phyloP scores from a whole-genome alignment of 1,140 invertebrate genomes.

The Ditylenchus dipsaci region DNA sequence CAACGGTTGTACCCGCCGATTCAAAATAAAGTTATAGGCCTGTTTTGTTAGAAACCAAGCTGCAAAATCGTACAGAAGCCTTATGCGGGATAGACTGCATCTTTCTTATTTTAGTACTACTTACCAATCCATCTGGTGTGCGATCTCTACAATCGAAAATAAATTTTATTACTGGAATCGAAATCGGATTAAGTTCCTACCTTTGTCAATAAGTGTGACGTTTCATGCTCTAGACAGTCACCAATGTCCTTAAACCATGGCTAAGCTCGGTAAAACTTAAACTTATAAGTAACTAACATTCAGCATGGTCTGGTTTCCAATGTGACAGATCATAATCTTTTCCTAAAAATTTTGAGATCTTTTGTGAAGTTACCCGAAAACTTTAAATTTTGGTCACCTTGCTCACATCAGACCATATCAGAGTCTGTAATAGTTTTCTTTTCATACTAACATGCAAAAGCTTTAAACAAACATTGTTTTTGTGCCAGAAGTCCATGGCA shows the following conservation, averaged over 20 bases:
- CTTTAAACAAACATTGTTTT: conserved; percentile 29
- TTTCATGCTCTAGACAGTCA: conserved; percentile 62
- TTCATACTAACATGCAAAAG: conserved; percentile 2
- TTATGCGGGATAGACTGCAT: no score
- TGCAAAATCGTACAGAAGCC: no score
- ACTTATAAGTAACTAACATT: neutral
- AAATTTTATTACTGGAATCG: no score
- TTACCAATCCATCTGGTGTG: conserved; percentile 73
- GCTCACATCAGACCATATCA: conserved; percentile 85
- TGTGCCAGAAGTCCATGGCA: conserved; percentile 55
- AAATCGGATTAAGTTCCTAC: conserved; percentile 64
- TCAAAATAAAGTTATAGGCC: no score
- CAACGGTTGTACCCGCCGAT: no score
- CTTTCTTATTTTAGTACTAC: no score
- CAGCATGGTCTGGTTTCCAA: conserved; percentile 18
- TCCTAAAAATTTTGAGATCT: conserved; percentile 65
- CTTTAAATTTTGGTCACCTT: no score
- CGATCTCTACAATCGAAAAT: no score
- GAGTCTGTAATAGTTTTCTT: conserved; percentile 66
- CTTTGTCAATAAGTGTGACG: conserved; percentile 74
- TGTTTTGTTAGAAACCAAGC: no score
- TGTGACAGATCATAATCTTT: conserved; percentile 71
- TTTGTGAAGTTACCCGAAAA: no score
- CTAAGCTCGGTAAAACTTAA: no score
- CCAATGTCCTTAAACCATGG: conserved; percentile 16